Conservation (phyloP, 2,113 vertebrate species). For the Campylomormyrus tamandua region DNA sequence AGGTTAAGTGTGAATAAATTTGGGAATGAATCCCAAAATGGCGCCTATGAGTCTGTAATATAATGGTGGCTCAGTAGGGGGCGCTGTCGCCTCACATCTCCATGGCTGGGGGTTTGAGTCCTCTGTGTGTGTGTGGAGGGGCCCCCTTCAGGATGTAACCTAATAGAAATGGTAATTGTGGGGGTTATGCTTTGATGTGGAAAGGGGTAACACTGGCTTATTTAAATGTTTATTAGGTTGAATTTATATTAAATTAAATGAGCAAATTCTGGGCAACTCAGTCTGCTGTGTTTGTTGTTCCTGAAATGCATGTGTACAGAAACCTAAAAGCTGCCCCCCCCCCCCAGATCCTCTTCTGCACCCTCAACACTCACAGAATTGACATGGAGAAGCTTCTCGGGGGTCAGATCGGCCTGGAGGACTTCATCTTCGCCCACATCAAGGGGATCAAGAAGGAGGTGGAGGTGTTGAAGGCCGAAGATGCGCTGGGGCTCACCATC, state of each 20-base stretch:
- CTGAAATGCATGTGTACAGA: not conserved
- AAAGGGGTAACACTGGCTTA: not conserved
- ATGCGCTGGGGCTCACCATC: slow-evolving; percentile 88
- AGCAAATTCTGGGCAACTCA: not conserved
- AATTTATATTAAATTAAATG: not conserved
- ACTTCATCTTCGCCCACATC: slow-evolving; percentile 93
- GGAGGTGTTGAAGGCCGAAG: slow-evolving; percentile 75
- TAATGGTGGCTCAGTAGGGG: not conserved
- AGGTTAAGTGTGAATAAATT: not conserved
- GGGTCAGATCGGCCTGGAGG: slow-evolving; percentile 86
- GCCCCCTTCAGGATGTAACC: not conserved
- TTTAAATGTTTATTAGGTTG: not conserved
- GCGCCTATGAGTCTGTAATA: not conserved
- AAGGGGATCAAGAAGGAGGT: slow-evolving; percentile 88
- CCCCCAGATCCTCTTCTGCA: slow-evolving; percentile 90
- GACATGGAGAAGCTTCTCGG: slow-evolving; percentile 93
- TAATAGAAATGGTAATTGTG: not conserved
- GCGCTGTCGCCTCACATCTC: not conserved
- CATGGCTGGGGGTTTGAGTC: not conserved
- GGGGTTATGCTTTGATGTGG: not conserved
- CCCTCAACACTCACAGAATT: slow-evolving; percentile 89
- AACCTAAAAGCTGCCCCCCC: not conserved
- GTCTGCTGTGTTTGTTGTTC: not conserved
- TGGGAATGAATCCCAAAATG: not conserved
- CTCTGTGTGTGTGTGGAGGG: not conserved